A percentile compares a stretch with the other conserved stretches of the same genome.
phyloP scores from a whole-genome alignment of 2,113 vertebrate genomes.

The Eublepharis macularius region DNA sequence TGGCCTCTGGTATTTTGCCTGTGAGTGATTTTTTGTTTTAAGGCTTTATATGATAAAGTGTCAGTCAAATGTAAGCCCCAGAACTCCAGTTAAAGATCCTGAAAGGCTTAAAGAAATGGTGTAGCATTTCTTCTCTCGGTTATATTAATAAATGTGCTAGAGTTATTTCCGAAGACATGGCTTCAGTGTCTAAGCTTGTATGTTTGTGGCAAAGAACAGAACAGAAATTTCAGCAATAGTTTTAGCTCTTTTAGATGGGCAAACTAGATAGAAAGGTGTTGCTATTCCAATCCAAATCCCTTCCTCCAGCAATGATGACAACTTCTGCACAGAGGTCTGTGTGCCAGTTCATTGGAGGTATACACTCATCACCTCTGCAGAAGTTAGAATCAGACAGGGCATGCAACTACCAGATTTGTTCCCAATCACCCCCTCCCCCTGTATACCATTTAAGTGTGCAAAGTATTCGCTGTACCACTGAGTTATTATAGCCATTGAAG shows the following conservation, averaged over 20 bases:
- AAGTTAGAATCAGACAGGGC: neutral
- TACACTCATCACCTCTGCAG: neutral
- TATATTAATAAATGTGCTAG: neutral
- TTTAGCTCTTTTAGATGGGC: neutral
- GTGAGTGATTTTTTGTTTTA: slow-evolving; percentile 9
- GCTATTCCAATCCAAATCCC: neutral
- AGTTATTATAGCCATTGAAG: too few relatives aligned
- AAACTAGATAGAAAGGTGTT: neutral
- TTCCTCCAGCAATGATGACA: neutral
- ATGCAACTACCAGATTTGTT: too few relatives aligned
- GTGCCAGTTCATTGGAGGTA: too few relatives aligned
- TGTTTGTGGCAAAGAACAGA: neutral
- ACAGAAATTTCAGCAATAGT: slow-evolving; percentile 22
- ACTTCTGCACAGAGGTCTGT: neutral
- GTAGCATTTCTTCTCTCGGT: neutral
- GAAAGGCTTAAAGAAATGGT: slow-evolving; percentile 28
- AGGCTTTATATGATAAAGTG: slow-evolving; percentile 30
- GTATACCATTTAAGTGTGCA: too few relatives aligned
- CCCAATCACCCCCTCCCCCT: too few relatives aligned
- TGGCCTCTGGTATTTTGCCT: slow-evolving; percentile 30
- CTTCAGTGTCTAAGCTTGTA: slow-evolving; percentile 19
- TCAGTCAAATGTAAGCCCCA: neutral
- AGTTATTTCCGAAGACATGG: slow-evolving; percentile 36
- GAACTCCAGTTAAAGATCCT: slow-evolving; percentile 37
- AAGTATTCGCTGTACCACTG: too few relatives aligned